These are phyloP conservation scores for Gila orcuttii DNA, from an alignment of 2,113 vertebrate genomes.

Conservation along the genomic window DNA sequence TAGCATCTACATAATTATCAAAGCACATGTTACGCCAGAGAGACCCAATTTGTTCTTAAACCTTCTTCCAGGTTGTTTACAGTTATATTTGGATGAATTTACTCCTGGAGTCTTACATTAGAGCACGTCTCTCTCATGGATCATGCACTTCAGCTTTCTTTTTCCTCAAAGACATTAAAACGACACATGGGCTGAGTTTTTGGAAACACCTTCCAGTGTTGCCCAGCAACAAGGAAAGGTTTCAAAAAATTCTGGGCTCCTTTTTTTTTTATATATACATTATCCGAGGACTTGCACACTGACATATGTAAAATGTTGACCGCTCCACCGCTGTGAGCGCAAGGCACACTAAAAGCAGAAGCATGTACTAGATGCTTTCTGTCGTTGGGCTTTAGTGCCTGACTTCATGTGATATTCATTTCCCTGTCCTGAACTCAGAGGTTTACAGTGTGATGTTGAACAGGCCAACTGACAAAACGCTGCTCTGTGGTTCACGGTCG, in stretches of 20 bases:
- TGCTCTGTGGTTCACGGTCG: background rate
- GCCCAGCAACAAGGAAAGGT: background rate
- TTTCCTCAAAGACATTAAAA: background rate
- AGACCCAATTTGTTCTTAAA: background rate
- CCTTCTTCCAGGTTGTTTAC: background rate
- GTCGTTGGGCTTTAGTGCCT: background rate
- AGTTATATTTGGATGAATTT: background rate
- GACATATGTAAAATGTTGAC: conserved; percentile 13
- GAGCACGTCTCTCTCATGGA: background rate
- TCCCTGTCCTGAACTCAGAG: background rate
- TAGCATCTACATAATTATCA: background rate
- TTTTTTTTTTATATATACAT: background rate
- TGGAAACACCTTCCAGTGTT: background rate
- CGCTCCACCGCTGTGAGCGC: conserved; percentile 5
- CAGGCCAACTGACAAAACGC: conserved; percentile 22
- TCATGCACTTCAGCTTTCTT: background rate
- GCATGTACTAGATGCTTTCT: conserved; percentile 35
- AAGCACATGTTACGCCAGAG: background rate
- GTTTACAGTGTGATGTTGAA: background rate
- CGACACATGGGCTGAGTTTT: background rate
- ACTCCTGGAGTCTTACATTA: background rate
- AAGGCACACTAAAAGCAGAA: conserved; percentile 15
- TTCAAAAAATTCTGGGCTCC: background rate
- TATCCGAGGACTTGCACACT: background rate
- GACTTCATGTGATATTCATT: conserved; percentile 24